phyloP scores from a whole-genome alignment of 2,888 invertebrate species.

The Coelopa pilipes region DNA sequence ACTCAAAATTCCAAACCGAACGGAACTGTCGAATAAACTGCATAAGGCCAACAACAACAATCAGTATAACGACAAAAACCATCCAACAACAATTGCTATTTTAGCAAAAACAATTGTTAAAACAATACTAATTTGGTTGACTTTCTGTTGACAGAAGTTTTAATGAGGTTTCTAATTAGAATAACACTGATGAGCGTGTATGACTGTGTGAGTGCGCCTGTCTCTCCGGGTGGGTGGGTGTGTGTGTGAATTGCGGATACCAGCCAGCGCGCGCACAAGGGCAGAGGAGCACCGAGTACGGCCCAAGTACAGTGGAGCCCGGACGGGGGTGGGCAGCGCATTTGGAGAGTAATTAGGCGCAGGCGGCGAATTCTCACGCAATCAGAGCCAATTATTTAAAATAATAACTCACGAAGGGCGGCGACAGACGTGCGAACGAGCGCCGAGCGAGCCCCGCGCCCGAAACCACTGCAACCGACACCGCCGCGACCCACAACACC shows the following conservation, averaged over 20 bases:
- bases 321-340: neutral
- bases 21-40: neutral
- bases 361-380: slow-evolving; percentile 16
- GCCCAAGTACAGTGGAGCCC: too few species aligned
- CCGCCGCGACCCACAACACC: neutral
- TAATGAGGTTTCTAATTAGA: slow-evolving; percentile 4
- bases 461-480: neutral
- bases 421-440: too few species aligned
- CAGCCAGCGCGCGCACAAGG: neutral
- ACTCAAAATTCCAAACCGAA: neutral
- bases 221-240: too few species aligned
- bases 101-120: neutral
- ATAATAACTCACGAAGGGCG: slow-evolving; percentile 7
- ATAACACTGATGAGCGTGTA: neutral
- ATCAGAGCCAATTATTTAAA: slow-evolving; percentile 27
- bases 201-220: too few species aligned
- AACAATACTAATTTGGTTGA: slow-evolving; percentile 14
- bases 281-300: neutral
- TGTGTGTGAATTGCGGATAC: neutral
- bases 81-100: too few species aligned
- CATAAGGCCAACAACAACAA: too few species aligned
- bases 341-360: slow-evolving; percentile 5
- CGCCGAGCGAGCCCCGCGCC: too few species aligned
- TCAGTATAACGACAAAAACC: too few species aligned
- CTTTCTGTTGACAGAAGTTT: slow-evolving; percentile 17